Percentiles rank a stretch among this genome's conserved stretches.
phyloP scores from a whole-genome alignment of 2,888 invertebrate genomes.

The Coremacera marginata region DNA sequence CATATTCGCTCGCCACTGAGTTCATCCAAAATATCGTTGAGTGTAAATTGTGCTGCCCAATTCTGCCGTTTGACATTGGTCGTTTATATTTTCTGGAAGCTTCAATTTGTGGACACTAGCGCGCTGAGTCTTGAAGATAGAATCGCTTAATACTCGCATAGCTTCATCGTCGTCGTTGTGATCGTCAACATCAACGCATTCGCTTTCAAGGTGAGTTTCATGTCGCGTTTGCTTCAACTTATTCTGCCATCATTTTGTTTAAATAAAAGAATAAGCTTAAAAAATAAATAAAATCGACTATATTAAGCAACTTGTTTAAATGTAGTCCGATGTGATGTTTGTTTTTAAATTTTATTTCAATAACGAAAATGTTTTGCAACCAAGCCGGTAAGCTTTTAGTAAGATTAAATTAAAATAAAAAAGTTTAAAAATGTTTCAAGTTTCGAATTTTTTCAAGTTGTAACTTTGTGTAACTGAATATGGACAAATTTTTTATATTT shows the following conservation, averaged over 20 bases:
- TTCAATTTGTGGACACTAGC: not conserved
- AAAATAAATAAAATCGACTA: not conserved
- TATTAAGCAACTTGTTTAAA: too few species aligned
- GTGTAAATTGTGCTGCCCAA: not conserved
- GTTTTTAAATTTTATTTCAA: too few species aligned
- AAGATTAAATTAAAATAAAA: too few species aligned
- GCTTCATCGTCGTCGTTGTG: not conserved
- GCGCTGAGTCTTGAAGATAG: not conserved
- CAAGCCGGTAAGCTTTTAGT: too few species aligned
- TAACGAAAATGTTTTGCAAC: too few species aligned
- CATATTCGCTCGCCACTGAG: not conserved
- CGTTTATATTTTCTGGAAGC: not conserved
- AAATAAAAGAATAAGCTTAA: not conserved
- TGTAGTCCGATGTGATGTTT: too few species aligned
- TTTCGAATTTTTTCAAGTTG: too few species aligned
- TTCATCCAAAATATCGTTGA: not conserved
- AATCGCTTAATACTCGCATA: not conserved
- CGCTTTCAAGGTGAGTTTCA: slow-evolving; percentile 29
- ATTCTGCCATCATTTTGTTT: slow-evolving; percentile 10
- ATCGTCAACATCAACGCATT: not conserved
- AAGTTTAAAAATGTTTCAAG: too few species aligned
- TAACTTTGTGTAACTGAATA: too few species aligned
- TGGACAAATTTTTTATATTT: too few species aligned
- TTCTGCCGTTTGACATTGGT: not conserved
- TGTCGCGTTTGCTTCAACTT: slow-evolving; percentile 9